Percentiles rank a stretch among this genome's conserved stretches.
phyloP scores from a whole-genome alignment of 2,797 vertebrate genomes.

The Cossypha niveicapilla region DNA sequence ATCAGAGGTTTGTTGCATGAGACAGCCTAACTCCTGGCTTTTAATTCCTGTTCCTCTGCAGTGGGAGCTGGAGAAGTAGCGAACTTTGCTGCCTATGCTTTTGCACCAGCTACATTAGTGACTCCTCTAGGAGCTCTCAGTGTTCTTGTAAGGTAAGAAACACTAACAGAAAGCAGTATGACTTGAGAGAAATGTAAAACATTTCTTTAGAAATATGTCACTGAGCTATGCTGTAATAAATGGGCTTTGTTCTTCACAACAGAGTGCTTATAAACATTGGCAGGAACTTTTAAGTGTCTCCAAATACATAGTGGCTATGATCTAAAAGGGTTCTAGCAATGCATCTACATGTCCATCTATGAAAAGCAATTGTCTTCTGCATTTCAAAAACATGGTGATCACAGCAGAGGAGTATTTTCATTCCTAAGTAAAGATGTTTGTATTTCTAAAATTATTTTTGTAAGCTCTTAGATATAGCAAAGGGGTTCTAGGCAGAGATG shows the following conservation, averaged over 20 bases:
- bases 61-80: constrained; percentile 97
- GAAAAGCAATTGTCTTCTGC: neutral
- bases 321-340: neutral
- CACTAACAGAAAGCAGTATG: neutral
- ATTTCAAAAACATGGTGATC: neutral
- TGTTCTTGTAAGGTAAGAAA: constrained; percentile 93
- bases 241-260: neutral
- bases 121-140: constrained; percentile 96
- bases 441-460: neutral
- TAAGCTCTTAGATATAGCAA: neutral
- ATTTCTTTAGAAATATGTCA: neutral
- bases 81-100: constrained; percentile 98
- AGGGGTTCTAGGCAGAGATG: neutral
- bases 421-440: neutral
- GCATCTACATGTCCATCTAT: neutral
- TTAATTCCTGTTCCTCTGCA: constrained; percentile 51
- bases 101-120: constrained; percentile 95
- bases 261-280: neutral
- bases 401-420: neutral
- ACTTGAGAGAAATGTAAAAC: neutral
- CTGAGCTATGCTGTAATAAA: neutral
- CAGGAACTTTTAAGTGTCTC: neutral
- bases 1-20: neutral
- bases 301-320: neutral
- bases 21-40: neutral